Conservation (phyloP, 2,888 invertebrate genomes). For the Helleia helle region DNA sequence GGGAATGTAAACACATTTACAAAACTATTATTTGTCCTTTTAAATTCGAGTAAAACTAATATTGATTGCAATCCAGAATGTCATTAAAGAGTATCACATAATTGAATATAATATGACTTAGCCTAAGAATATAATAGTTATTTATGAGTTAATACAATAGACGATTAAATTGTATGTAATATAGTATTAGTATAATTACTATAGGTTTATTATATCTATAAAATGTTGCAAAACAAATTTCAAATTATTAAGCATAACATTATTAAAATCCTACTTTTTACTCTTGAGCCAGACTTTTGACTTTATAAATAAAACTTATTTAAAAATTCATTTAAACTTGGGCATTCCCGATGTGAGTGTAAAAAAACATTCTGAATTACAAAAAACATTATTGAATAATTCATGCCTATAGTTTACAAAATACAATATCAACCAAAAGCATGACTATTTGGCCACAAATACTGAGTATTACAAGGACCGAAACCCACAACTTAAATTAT, state of each 20-base stretch:
- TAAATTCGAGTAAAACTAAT: constrained; percentile 4
- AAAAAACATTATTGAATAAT: constrained; percentile 7
- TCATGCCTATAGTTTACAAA: constrained; percentile 12
- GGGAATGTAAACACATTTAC: constrained; percentile 2
- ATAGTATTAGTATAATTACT: no score
- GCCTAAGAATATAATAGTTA: no score
- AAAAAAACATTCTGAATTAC: constrained; percentile 3
- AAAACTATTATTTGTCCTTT: constrained; percentile 5
- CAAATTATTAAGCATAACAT: background rate
- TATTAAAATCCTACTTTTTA: background rate
- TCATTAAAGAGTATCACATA: background rate
- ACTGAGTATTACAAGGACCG: constrained; percentile 32
- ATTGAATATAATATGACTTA: no score
- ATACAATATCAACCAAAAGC: constrained; percentile 15
- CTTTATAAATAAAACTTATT: background rate
- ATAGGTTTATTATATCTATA: no score
- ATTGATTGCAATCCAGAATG: constrained; percentile 8
- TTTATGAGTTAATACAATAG: no score
- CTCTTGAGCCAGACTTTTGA: background rate
- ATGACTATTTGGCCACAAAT: constrained; percentile 27
- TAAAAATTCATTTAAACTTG: background rate
- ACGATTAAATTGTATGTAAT: no score
- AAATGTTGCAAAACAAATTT: background rate
- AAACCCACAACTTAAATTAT: constrained; percentile 19
- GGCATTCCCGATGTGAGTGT: background rate